phyloP scores from a whole-genome alignment of 2,888 invertebrate species.

The Acrobasis consociella region DNA sequence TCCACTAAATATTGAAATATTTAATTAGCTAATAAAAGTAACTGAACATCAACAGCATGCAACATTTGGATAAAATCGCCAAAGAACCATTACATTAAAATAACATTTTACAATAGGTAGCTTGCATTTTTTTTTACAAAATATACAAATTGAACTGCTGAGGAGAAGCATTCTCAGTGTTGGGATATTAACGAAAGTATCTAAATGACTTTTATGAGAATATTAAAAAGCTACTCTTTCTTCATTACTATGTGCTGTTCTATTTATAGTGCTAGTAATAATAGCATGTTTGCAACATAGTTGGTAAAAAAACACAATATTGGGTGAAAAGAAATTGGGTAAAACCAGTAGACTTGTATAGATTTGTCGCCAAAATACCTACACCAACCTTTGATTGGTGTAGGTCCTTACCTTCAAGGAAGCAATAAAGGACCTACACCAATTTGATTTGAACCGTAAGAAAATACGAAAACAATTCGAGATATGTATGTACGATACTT shows the following conservation, averaged over 20 bases:
- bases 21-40: slow-evolving; percentile 20
- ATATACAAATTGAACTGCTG: slow-evolving; percentile 39
- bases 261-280: no score
- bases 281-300: no score
- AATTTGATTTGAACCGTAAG: no score
- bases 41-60: slow-evolving; percentile 29
- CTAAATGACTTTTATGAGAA: neutral
- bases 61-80: slow-evolving; percentile 23
- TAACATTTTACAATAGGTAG: slow-evolving; percentile 36
- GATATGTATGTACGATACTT: neutral
- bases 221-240: no score
- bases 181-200: slow-evolving; percentile 5
- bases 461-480: neutral
- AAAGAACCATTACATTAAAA: slow-evolving; percentile 32
- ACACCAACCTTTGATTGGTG: no score
- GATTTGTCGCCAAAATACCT: no score
- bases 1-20: slow-evolving; percentile 19
- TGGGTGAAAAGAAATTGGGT: no score
- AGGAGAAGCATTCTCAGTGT: slow-evolving; percentile 25
- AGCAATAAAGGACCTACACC: no score
- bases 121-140: slow-evolving; percentile 60
- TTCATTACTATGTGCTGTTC: no score
- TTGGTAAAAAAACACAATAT: no score
- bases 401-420: no score
- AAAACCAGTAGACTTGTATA: no score